phyloP scores from a whole-genome alignment of 2,888 invertebrate species.

The Melolontha melolontha region DNA sequence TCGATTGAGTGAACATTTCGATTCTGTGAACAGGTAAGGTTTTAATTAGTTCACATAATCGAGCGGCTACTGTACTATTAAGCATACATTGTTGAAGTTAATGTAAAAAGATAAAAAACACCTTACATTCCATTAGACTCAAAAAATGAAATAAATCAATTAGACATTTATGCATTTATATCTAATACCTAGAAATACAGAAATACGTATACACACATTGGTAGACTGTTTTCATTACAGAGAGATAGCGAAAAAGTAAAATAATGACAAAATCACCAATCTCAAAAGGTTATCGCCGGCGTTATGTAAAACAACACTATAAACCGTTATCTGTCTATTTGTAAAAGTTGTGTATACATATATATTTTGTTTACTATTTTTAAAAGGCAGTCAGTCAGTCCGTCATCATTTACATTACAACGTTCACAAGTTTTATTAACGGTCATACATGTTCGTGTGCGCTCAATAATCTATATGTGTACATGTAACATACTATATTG shows the following conservation, averaged over 20 bases:
- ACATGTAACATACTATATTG: slow-evolving; percentile 21
- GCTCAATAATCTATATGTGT: neutral
- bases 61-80: too few relatives aligned
- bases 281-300: slow-evolving; percentile 22
- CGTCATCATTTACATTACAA: slow-evolving; percentile 19
- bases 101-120: too few relatives aligned
- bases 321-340: slow-evolving; percentile 34
- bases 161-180: too few relatives aligned
- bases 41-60: too few relatives aligned
- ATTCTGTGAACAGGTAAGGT: too few relatives aligned
- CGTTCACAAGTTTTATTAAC: slow-evolving; percentile 1
- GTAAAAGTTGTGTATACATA: slow-evolving; percentile 29
- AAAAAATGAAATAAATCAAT: too few relatives aligned
- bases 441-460: slow-evolving; percentile 5
- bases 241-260: slow-evolving; percentile 28
- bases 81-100: too few relatives aligned
- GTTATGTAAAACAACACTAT: slow-evolving; percentile 37
- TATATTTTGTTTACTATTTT: slow-evolving; percentile 36
- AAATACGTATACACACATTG: neutral
- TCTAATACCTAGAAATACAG: neutral
- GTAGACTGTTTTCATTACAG: slow-evolving; percentile 19
- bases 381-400: slow-evolving; percentile 23
- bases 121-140: too few relatives aligned
- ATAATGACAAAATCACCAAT: slow-evolving; percentile 29
- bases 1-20: too few relatives aligned